Evolutionary conservation across 2,797 vertebrate genomes (phyloP).

Genomic region (Trachurus trachurus): DNA sequence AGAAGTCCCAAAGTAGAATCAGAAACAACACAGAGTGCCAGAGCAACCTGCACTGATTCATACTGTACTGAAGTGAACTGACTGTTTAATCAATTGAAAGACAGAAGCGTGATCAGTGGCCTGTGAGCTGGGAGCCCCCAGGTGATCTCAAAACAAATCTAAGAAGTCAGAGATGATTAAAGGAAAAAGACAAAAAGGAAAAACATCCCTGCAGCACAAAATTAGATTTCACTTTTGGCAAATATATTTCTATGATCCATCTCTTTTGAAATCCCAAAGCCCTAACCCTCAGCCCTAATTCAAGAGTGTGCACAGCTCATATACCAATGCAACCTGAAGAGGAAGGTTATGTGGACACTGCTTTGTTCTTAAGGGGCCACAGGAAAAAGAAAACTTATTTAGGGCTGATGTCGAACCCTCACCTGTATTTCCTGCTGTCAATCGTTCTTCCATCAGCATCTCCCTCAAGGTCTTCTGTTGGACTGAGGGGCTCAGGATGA

Average conservation of each 20-base stretch:
- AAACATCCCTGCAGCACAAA: neutral
- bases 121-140: neutral
- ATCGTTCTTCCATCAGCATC: constrained; percentile 86
- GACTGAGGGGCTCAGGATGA: constrained; percentile 92
- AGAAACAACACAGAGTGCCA: neutral
- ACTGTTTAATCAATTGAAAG: neutral
- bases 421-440: constrained; percentile 90
- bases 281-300: too few species aligned
- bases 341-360: neutral
- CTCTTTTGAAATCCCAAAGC: neutral
- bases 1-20: neutral
- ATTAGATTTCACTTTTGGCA: neutral
- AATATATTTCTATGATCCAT: neutral
- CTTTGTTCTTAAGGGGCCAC: neutral
- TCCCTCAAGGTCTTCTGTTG: constrained; percentile 91
- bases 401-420: neutral
- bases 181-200: neutral
- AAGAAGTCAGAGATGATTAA: neutral
- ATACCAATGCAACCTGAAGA: neutral
- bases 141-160: neutral
- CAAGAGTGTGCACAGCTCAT: neutral
- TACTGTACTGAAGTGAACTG: neutral
- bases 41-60: neutral
- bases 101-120: neutral
- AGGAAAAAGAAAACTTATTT: neutral